Evolutionary conservation across 2,888 invertebrate species (phyloP).

Genomic region (Cephus pygmeus): DNA sequence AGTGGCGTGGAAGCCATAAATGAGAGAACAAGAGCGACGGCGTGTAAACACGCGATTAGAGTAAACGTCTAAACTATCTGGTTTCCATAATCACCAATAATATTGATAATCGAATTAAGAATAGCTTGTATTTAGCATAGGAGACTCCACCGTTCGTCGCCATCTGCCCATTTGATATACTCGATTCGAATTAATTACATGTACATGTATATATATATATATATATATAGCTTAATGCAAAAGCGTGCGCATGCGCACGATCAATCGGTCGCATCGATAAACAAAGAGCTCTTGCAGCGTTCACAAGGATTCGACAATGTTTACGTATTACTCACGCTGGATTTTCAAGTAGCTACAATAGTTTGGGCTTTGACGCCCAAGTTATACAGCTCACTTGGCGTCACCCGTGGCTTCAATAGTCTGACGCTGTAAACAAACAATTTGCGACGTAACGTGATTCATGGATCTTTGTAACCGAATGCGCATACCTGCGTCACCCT

Average conservation of each 20-base stretch:
- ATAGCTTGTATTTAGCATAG: too few relatives aligned
- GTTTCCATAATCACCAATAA: neutral
- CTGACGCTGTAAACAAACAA: neutral
- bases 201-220: neutral
- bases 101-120: neutral
- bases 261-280: neutral
- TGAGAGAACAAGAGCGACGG: too few relatives aligned
- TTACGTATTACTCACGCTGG: neutral
- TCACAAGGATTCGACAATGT: neutral
- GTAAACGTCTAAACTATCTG: neutral
- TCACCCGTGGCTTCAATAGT: neutral
- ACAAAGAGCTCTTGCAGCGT: neutral
- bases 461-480: slow-evolving; percentile 1
- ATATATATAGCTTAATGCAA: neutral
- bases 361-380: neutral
- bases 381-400: neutral
- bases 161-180: too few relatives aligned
- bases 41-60: too few relatives aligned
- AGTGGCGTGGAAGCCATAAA: too few relatives aligned
- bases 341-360: neutral
- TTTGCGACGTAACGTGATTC: slow-evolving; percentile 6
- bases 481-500: slow-evolving; percentile 1
- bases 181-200: neutral
- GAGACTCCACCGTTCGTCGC: too few relatives aligned
- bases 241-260: neutral